Evolutionary conservation across 2,888 invertebrate species (phyloP), one percentile per base, ranked within the genome.

Genomic region (Ichneumoninae sp.): DNA sequence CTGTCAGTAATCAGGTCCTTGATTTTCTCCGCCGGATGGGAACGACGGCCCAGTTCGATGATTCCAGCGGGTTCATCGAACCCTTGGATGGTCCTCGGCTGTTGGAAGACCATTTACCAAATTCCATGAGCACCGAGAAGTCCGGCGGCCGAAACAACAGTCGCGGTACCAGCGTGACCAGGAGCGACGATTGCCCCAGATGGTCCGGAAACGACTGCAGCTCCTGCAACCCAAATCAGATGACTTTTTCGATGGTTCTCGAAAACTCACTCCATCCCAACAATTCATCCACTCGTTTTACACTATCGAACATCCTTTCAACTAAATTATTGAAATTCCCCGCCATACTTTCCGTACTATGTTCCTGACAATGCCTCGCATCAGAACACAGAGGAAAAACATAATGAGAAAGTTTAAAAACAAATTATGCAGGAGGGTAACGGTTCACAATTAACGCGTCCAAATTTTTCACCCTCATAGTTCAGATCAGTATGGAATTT

Each of bases 151-250:
- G 85, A 73, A 73, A 83, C 8, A 40, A 85, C 19, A 52, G 82
- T 16, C n/a, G 83, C 86, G 40, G 85, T 81, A 30, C 82, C 76
- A 36, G 63, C 75, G 33, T 63, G 22, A 60, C 88, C 89, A 1
- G 88, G 85, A 8, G 89, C 83, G 4, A 89, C 81, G n/a, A 90
- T 85, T 0, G 89, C 65, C 26, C 90, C 90, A 8, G 90, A 73
- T 47, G 90, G 90, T 68, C 90, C 90, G 69, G 90, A 85, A 3
- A 91, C 86, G 0, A 90, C 81, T 1, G 90, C 60, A 5, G 87
- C n/a, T 54, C 87, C 89, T 91, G 63, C 0, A 75, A 60, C 77
- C 7, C n/a, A 33, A 30, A 63, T 33, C 6, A 6, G 6, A 33
- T 63, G 13, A 33, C 16, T n/a, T 6, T 63, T 13, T 13, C 1